Percentiles rank a stretch among this genome's conserved stretches.
phyloP scores from a whole-genome alignment of 2,797 vertebrate species.

The Lithobates sylvaticus region DNA sequence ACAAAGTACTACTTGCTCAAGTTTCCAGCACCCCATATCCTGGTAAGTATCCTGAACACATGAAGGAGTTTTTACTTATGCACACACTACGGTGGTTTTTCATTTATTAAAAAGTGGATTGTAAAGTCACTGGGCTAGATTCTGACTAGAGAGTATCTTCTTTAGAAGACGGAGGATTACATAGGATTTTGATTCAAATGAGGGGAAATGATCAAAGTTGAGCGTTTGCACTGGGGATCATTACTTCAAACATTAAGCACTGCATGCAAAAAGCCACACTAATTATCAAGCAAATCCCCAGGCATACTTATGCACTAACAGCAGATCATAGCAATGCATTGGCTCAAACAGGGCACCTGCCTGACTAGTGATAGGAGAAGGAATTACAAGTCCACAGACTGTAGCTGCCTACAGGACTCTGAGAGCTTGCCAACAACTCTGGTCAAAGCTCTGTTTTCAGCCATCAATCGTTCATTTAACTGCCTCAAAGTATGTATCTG shows the following conservation, averaged over 20 bases:
- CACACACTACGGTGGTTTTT: neutral
- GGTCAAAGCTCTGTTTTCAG: slow-evolving; percentile 96
- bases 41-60: neutral
- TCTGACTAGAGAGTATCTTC: neutral
- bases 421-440: slow-evolving; percentile 94
- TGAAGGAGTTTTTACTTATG: neutral
- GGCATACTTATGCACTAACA: slow-evolving; percentile 72
- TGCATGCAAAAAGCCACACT: slow-evolving; percentile 75
- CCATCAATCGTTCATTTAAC: slow-evolving; percentile 95
- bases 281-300: slow-evolving; percentile 73
- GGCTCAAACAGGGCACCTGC: slow-evolving; percentile 85
- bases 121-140: neutral
- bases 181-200: neutral
- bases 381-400: slow-evolving; percentile 85
- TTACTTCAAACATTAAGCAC: slow-evolving; percentile 42
- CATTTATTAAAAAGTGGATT: neutral
- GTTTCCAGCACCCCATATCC: neutral
- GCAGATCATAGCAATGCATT: slow-evolving; percentile 75
- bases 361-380: slow-evolving; percentile 86
- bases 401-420: slow-evolving; percentile 89
- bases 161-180: neutral
- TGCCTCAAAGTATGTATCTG: slow-evolving; percentile 94
- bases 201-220: neutral
- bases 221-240: slow-evolving; percentile 63
- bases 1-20: too few species aligned